phyloP scores from a whole-genome alignment of 1,140 invertebrate genomes.

The Maniola jurtina region DNA sequence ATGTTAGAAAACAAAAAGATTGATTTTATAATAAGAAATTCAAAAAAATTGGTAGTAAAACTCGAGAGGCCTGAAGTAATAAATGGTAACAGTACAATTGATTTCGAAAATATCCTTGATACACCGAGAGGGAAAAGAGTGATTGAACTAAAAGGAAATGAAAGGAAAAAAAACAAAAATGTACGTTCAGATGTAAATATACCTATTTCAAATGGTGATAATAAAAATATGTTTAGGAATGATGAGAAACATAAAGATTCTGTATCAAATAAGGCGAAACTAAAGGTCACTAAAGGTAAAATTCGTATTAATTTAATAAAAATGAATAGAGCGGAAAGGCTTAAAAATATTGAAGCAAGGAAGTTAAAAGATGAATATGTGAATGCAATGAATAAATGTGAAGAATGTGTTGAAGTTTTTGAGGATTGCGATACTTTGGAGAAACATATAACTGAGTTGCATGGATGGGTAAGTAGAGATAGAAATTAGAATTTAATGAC shows the following conservation, averaged over 20 bases:
- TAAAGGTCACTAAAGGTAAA: too few relatives aligned
- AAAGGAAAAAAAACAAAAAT: neutral
- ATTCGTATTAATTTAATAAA: neutral
- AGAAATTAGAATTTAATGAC: neutral
- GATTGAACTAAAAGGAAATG: neutral
- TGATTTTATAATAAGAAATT: too few relatives aligned
- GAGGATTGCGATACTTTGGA: constrained; percentile 38
- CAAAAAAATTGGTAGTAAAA: too few relatives aligned
- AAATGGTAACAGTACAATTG: too few relatives aligned
- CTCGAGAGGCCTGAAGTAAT: too few relatives aligned
- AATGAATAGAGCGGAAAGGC: constrained; percentile 37
- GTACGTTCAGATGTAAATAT: too few relatives aligned
- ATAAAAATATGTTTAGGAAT: too few relatives aligned
- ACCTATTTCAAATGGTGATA: too few relatives aligned
- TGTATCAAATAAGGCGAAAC: too few relatives aligned
- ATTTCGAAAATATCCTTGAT: too few relatives aligned
- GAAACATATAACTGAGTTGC: constrained; percentile 38
- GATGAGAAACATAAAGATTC: too few relatives aligned
- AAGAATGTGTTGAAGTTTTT: constrained; percentile 46
- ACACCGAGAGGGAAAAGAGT: neutral
- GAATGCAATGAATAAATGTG: constrained; percentile 43
- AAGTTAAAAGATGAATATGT: constrained; percentile 27
- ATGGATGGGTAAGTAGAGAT: constrained; percentile 36
- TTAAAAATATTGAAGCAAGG: constrained; percentile 28
- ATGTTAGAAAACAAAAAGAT: too few relatives aligned